A percentile compares a stretch with the other conserved stretches of the same genome.
These are phyloP conservation scores for Sympetrum striolatum DNA, from an alignment of 2,888 invertebrate genomes.

Conservation along the genomic window DNA sequence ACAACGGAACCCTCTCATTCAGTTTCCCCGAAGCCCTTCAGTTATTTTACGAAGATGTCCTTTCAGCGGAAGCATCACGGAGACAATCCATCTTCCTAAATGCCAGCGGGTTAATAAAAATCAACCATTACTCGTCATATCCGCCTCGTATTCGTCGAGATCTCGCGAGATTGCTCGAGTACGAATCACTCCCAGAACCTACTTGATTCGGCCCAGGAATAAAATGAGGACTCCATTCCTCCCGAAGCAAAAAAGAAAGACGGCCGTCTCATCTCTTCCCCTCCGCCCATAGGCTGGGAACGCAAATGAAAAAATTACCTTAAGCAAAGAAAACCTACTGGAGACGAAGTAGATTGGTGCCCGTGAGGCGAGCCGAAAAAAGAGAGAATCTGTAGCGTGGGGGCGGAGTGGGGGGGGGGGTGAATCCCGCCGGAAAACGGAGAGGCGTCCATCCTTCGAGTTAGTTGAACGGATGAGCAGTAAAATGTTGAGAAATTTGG, in stretches of 20 bases:
- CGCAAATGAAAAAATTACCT: neutral
- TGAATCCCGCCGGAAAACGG: neutral
- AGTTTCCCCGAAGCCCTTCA: too few species aligned
- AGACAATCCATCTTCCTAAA: neutral
- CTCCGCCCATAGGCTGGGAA: neutral
- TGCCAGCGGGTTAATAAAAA: neutral
- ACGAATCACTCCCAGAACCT: neutral
- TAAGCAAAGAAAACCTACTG: neutral
- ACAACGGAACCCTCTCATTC: too few species aligned
- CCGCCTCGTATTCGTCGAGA: neutral
- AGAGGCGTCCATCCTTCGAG: neutral
- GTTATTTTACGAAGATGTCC: too few species aligned
- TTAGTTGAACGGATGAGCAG: conserved; percentile 8
- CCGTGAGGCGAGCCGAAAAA: neutral
- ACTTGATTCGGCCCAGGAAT: neutral
- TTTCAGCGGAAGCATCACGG: too few species aligned
- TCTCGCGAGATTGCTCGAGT: neutral
- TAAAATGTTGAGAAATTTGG: conserved; percentile 17
- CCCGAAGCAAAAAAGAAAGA: neutral
- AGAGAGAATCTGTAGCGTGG: neutral
- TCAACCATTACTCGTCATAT: neutral
- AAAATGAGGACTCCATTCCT: neutral
- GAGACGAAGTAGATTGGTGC: neutral
- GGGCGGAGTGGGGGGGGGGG: neutral
- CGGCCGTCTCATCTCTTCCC: neutral